Percentiles rank a stretch among this genome's conserved stretches.
Evolutionary conservation across 2,113 vertebrate genomes (phyloP).

Genomic region (Ramphastos sulfuratus): DNA sequence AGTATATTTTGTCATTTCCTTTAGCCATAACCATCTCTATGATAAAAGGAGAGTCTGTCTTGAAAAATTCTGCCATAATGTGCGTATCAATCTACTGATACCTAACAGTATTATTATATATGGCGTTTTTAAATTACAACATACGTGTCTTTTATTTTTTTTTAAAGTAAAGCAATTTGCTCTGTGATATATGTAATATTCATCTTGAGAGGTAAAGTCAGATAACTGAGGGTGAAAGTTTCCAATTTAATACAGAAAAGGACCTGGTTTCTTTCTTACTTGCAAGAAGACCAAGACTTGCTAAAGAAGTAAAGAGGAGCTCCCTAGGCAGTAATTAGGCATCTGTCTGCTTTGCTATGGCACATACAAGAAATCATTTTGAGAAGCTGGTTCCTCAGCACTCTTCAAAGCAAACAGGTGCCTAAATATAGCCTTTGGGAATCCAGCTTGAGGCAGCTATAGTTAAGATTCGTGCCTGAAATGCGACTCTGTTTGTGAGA

Average conservation of each 20-base stretch:
- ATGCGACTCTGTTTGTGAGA: background rate
- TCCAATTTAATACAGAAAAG: background rate
- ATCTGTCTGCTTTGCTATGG: background rate
- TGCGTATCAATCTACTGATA: background rate
- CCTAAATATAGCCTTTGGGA: background rate
- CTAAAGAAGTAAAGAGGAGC: background rate
- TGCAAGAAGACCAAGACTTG: background rate
- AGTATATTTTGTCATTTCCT: background rate
- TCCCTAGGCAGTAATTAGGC: background rate
- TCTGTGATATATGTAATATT: background rate
- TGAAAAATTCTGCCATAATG: background rate
- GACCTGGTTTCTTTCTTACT: background rate
- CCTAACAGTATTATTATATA: background rate
- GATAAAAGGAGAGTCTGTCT: background rate
- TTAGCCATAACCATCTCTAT: background rate
- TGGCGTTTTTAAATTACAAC: background rate
- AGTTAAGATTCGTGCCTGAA: background rate
- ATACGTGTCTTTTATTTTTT: too few relatives aligned
- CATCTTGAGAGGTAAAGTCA: background rate
- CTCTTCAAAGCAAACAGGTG: background rate
- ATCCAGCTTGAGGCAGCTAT: background rate
- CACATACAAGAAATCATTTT: background rate
- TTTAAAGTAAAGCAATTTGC: background rate
- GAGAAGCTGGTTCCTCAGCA: background rate
- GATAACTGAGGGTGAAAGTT: background rate